These are phyloP conservation scores for Metellina segmentata DNA, from an alignment of 2,888 invertebrate species.

Conservation along the genomic window DNA sequence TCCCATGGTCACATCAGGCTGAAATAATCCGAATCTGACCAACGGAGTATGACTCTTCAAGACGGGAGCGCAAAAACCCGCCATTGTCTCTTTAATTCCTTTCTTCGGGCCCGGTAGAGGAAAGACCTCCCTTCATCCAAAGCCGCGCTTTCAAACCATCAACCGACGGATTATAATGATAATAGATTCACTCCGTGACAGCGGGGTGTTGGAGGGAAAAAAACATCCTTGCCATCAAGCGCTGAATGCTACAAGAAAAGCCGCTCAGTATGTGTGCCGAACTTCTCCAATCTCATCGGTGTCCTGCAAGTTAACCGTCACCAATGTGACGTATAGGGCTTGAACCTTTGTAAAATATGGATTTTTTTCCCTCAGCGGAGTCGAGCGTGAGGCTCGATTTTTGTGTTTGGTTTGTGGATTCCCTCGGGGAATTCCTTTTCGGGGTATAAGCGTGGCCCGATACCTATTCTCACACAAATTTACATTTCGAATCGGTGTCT, in stretches of 20 bases:
- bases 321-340: conserved; percentile 56
- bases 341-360: conserved; percentile 47
- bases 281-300: conserved; percentile 57
- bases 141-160: conserved; percentile 22
- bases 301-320: conserved; percentile 44
- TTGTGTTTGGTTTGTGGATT: conserved; percentile 12
- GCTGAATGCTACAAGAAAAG: conserved; percentile 6
- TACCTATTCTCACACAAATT: conserved; percentile 70
- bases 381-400: conserved; percentile 43
- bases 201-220: conserved; percentile 20
- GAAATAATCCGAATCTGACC: conserved; percentile 63
- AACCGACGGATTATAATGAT: conserved; percentile 65
- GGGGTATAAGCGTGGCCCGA: conserved; percentile 66
- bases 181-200: conserved; percentile 62
- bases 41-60: conserved; percentile 62
- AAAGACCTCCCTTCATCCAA: conserved; percentile 22
- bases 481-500: conserved; percentile 3
- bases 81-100: conserved; percentile 68
- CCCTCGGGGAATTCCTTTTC: conserved; percentile 46
- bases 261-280: conserved; percentile 38
- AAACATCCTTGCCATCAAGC: conserved; percentile 22
- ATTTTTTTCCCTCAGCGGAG: conserved; percentile 27
- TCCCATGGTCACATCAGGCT: conserved; percentile 18
- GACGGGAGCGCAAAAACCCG: conserved; percentile 17
- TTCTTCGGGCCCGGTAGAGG: conserved; percentile 49